Base-by-base conservation (phyloP, 64 coral and sea anemone genomes). In the Pocillopora damicornis region DNA sequence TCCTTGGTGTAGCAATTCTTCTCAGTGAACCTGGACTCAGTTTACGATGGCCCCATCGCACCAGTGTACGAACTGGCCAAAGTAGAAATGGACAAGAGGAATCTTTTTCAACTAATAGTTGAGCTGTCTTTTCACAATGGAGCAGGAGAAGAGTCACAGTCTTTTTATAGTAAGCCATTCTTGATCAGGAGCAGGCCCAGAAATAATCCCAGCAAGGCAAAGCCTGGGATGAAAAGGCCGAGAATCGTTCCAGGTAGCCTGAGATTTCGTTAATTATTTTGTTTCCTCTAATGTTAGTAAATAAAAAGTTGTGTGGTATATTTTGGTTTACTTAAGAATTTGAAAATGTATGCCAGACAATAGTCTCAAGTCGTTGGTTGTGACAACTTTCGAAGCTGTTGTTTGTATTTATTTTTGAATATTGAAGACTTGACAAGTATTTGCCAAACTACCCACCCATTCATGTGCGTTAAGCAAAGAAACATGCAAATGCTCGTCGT, bases 31-130 rank as follows among this genome's bases (percentile, higher is more conserved):
- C 79, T 96, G 59, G 94, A 96, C 51, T 89, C 88, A 9, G 62
- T 93, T 77, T 96, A 92, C 59, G 13, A 92, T 14, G 94, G 91
- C 23, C 91, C 88, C 15, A 42, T 87, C 34, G 75, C 51, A 59
- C 94, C 88, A 71, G 65, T 93, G 15, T 96, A 96, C 81, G 73
- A 90, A 56, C 79, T 96, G 7, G 91, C 94, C 13, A 96, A 93
- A 73, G 71, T 76, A 9, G 91, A 96, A 13, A 96, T 76, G 77
- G 83, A 90, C 7, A 76, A 78, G 22, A 76, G 88, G 35, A 96
- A 96, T 51, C 30, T 59, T 12, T 96, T 96, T 74, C 94, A 96
- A 76, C 74, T 96, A 5, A 13, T 88, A 0, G 75, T 86, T 4
- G 65, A 90, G 30, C 26, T 96, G 61, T 66, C 80, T 61, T 90